These are phyloP conservation scores for Autographa pulchrina DNA, from an alignment of 2,888 invertebrate species.

Conservation along the genomic window DNA sequence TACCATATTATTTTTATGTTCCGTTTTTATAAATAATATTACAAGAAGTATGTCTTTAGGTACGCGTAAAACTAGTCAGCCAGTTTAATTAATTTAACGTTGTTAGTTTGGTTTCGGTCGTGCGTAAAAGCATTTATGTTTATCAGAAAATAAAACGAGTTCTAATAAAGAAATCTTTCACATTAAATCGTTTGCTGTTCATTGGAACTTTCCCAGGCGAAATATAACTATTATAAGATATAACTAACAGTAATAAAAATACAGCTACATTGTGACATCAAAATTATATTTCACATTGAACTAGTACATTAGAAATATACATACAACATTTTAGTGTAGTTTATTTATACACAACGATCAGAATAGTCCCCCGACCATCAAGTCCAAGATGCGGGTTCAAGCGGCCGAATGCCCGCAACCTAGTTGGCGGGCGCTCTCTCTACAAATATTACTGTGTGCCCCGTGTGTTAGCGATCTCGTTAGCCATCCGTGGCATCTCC, in stretches of 20 bases:
- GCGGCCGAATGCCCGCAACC: slow-evolving; percentile 77
- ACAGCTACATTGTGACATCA: background rate
- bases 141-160: background rate
- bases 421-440: slow-evolving; percentile 73
- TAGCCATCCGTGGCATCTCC: slow-evolving; percentile 54
- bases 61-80: background rate
- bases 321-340: background rate
- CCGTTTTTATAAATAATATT: background rate
- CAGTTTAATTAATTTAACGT: background rate
- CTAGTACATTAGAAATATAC: background rate
- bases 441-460: slow-evolving; percentile 59
- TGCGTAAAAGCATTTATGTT: background rate
- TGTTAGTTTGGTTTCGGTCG: background rate
- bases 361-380: slow-evolving; percentile 63
- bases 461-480: slow-evolving; percentile 54
- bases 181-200: background rate
- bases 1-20: slow-evolving; percentile 14
- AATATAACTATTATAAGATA: background rate
- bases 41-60: background rate
- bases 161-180: background rate
- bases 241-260: background rate
- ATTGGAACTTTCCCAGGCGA: background rate
- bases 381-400: slow-evolving; percentile 67
- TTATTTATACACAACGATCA: slow-evolving; percentile 5
- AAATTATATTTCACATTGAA: background rate